Conservation (phyloP, 2,888 invertebrate genomes). For the Xestia ashworthii region DNA sequence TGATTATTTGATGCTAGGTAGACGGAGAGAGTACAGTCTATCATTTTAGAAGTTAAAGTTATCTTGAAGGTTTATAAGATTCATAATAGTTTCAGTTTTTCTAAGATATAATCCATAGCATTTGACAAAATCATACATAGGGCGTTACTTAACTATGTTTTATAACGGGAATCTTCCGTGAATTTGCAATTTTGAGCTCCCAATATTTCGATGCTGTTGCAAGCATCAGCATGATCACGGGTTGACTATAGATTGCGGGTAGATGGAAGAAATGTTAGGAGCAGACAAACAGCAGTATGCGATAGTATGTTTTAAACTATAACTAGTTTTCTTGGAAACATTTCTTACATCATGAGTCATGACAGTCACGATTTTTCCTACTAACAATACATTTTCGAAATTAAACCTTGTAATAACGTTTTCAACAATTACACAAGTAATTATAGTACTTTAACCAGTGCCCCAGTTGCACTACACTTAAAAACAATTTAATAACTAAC, state of each 20-base stretch:
- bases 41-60: background rate
- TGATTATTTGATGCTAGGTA: background rate
- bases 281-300: too few species aligned
- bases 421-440: conserved; percentile 23
- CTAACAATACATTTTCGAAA: conserved; percentile 2
- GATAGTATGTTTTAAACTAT: background rate
- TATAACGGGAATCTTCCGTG: too few species aligned
- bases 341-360: background rate
- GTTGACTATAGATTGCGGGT: too few species aligned
- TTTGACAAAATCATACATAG: background rate
- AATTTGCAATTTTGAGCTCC: too few species aligned
- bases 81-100: background rate
- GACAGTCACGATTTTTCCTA: background rate
- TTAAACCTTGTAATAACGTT: conserved; percentile 10
- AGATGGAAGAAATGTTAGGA: too few species aligned
- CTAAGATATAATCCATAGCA: background rate
- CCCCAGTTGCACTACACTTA: background rate
- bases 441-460: background rate
- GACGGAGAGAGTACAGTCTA: background rate
- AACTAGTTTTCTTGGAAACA: background rate
- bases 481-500: background rate
- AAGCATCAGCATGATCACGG: too few species aligned
- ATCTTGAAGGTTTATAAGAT: background rate
- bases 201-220: too few species aligned
- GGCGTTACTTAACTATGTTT: background rate